Evolutionary conservation across 2,888 invertebrate genomes (phyloP), one percentile per base, ranked within the genome.

Genomic region (Drosophila merina): DNA sequence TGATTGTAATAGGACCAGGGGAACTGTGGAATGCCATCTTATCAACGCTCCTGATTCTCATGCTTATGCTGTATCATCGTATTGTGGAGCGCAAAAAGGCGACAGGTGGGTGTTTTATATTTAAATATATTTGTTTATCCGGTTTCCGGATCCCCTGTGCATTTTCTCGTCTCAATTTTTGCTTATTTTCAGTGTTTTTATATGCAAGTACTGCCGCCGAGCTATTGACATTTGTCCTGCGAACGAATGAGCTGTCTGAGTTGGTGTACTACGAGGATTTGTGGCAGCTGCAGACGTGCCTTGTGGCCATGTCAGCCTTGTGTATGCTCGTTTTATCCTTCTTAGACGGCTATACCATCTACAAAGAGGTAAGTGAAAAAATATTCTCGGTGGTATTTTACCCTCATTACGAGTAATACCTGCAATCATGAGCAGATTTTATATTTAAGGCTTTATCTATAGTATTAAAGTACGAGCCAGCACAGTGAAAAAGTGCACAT

Each of bases 31-130:
- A 91, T 76, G 88, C 91, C 20, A 51, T 90, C 49, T 64, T 88
- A 28, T 84, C 90, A 58, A 79, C 88, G 40, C 66, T 85, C 44
- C 76, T 90, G 68, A 90, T 90, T 72, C 82, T 91, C 74, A 76
- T 76, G 72, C 83, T 91, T 75, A 89, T 90, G 80, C 85, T 78
- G 74, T 90, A 88, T 83, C 91, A 91, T 80, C 87, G 91, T 57
- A 70, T 90, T 50, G 79, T 90, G 31, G 91, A 91, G 83, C 70
- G 89, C 51, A 91, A 89, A 78, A 90, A 89, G 76, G 76, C 75
- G 68, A 77, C 88, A 77, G 91, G 91, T 91, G 73, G 79, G 90
- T 79, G 42, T 7, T 38, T 10, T 38, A 7, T 45, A 14, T 47
- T 8, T 36, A 7, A 33, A 7, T 42, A 14, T 47, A 44, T 49